Evolutionary conservation across 2,888 invertebrate genomes (phyloP), one percentile per base, ranked within the genome.

Genomic region (Flexamia atlantica): DNA sequence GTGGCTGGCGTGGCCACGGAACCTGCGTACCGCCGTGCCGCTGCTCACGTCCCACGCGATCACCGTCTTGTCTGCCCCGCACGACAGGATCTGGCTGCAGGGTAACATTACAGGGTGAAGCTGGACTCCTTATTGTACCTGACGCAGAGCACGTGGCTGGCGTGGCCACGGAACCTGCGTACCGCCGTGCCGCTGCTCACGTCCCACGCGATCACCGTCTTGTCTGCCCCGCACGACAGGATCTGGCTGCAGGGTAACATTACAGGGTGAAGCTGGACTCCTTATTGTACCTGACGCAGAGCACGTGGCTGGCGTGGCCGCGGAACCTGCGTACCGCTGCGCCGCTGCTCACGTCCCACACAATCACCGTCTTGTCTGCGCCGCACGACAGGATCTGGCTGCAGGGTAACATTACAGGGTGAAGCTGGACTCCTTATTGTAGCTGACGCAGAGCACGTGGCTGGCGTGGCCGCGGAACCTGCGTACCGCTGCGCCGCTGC

Each of bases 1-100:
- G 2, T 95, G 93, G 36, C 96, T 95, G 0, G 96, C 97, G 90
- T 99, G 99, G 0, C 96, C 96, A 84, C 99, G 92, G 86, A 97
- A 94, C 76, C 98, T 93, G 76, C 98, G 92, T 46, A 97, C 88
- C 0, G 97, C 95, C 87, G 96, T 95, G 0, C 97, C 99, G 2
- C 97, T 97, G 0, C 96, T 94, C 0, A 99, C 99, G 90, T 99
- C 99, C 97, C 98, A 99, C 40, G 98, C 90, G 84, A 98, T 97
- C 0, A 99, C 95, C 20, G 97, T 96, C 91, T 98, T 98, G 90
- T 99, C 99, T 84, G 95, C 92, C 80, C 98, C 97, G 84, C 97
- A 94, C 0, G 98, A 98, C 42, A 96, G 93, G 83, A 99, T 95
- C 88, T 97, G 95, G 87, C 97, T 95, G 9, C 36, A 36, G 36